phyloP scores from a whole-genome alignment of 2,888 invertebrate genomes.

The Palloptera scutellata region DNA sequence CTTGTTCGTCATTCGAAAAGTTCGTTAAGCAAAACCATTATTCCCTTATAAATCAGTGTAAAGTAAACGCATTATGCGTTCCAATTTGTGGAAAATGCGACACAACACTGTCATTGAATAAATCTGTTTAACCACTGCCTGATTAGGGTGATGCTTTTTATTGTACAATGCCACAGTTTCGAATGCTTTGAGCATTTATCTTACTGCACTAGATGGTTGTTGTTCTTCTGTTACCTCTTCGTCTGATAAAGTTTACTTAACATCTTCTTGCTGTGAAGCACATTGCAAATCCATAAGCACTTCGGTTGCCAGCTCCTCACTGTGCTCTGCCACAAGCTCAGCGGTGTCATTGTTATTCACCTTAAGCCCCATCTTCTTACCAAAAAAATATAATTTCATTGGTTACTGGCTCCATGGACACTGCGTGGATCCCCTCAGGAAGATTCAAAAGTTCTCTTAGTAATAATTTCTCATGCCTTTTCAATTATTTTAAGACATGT shows the following conservation, averaged over 20 bases:
- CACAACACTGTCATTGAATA: background rate
- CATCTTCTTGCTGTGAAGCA: no score
- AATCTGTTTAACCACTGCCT: background rate
- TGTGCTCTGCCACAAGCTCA: conserved; percentile 20
- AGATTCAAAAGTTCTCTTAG: conserved; percentile 18
- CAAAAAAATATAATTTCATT: conserved; percentile 21
- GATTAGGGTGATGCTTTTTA: no score
- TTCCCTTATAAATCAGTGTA: no score
- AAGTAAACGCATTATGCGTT: no score
- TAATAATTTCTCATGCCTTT: conserved; percentile 11
- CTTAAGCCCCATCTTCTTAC: conserved; percentile 18
- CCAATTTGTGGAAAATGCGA: no score
- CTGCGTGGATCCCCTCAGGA: conserved; percentile 22
- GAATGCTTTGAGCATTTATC: background rate
- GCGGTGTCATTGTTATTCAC: conserved; percentile 20
- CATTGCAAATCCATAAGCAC: conserved; percentile 9
- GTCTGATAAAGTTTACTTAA: conserved; percentile 1
- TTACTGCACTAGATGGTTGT: conserved; percentile 6
- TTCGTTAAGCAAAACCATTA: no score
- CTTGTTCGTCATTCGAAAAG: no score
- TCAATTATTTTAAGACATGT: no score
- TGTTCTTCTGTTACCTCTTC: conserved; percentile 4
- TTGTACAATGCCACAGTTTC: conserved; percentile 3
- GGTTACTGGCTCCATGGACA: no score
- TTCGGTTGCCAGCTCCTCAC: conserved; percentile 16